Conservation (phyloP, 2,888 invertebrate genomes). For the Andrena marginata region DNA sequence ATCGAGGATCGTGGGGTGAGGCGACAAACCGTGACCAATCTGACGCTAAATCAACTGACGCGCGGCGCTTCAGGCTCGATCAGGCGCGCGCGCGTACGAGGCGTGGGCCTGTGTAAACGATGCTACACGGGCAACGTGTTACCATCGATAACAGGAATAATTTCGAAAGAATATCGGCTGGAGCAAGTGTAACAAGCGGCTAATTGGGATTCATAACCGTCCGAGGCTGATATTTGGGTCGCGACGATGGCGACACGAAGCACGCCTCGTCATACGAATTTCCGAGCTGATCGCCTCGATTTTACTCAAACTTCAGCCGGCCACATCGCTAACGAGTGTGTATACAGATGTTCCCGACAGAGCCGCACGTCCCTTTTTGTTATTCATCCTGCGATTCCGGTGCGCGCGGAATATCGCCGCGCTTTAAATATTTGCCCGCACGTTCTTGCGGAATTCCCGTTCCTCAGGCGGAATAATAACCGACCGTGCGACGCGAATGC, state of each 20-base stretch:
- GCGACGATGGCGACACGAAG: neutral
- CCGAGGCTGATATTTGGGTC: neutral
- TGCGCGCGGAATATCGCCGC: slow-evolving; percentile 58
- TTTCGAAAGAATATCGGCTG: neutral
- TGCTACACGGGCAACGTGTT: slow-evolving; percentile 5
- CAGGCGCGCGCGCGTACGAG: slow-evolving; percentile 54
- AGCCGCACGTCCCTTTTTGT: slow-evolving; percentile 50
- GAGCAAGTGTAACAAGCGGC: neutral
- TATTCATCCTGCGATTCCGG: slow-evolving; percentile 58
- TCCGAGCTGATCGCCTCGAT: neutral
- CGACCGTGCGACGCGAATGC: neutral
- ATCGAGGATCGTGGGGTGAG: slow-evolving; percentile 72
- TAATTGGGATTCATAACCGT: slow-evolving; percentile 5
- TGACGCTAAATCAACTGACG: slow-evolving; percentile 82
- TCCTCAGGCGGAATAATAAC: slow-evolving; percentile 43
- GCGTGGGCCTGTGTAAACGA: slow-evolving; percentile 34
- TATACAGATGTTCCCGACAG: slow-evolving; percentile 57
- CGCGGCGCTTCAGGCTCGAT: slow-evolving; percentile 70
- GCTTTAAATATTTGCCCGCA: slow-evolving; percentile 57
- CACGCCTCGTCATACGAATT: neutral
- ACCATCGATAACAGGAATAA: slow-evolving; percentile 16
- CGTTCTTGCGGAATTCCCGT: slow-evolving; percentile 29
- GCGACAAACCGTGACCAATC: slow-evolving; percentile 83
- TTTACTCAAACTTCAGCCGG: slow-evolving; percentile 18
- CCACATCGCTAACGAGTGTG: slow-evolving; percentile 53